Percentiles rank a stretch among this genome's conserved stretches.
phyloP scores from a whole-genome alignment of 1,140 invertebrate species.

The Drosophila sproati region DNA sequence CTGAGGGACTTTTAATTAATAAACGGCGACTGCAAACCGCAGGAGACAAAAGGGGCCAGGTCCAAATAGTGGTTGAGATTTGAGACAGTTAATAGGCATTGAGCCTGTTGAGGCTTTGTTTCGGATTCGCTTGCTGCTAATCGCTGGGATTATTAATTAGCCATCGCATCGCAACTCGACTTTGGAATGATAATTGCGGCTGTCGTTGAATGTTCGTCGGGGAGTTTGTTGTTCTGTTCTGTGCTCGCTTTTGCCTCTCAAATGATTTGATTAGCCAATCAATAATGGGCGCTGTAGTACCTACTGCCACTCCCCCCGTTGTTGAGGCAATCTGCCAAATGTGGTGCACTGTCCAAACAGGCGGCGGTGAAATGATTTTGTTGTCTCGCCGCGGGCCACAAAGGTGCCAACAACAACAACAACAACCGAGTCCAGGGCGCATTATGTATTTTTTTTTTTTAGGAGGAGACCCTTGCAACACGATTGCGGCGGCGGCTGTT shows the following conservation, averaged over 20 bases:
- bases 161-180: conserved; percentile 58
- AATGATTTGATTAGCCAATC: conserved; percentile 83
- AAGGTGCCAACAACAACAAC: conserved; percentile 77
- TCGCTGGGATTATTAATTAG: conserved; percentile 82
- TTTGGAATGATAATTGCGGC: conserved; percentile 82
- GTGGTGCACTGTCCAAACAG: conserved; percentile 55
- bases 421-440: conserved; percentile 26
- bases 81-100: conserved; percentile 2
- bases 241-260: conserved; percentile 36
- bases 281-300: conserved; percentile 64
- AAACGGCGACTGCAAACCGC: conserved; percentile 55
- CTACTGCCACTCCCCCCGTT: background rate
- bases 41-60: background rate
- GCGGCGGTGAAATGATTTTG: conserved; percentile 83
- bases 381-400: conserved; percentile 82
- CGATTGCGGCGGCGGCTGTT: conserved; percentile 14
- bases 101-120: conserved; percentile 12
- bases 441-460: conserved; percentile 69
- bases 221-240: conserved; percentile 27
- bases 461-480: conserved; percentile 3
- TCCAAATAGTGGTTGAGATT: background rate
- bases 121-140: conserved; percentile 49
- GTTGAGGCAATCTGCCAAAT: conserved; percentile 7
- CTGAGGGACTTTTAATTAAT: conserved; percentile 75
- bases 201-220: conserved; percentile 56